Conservation (phyloP, 1,140 invertebrate species). For the Bombus superbus region DNA sequence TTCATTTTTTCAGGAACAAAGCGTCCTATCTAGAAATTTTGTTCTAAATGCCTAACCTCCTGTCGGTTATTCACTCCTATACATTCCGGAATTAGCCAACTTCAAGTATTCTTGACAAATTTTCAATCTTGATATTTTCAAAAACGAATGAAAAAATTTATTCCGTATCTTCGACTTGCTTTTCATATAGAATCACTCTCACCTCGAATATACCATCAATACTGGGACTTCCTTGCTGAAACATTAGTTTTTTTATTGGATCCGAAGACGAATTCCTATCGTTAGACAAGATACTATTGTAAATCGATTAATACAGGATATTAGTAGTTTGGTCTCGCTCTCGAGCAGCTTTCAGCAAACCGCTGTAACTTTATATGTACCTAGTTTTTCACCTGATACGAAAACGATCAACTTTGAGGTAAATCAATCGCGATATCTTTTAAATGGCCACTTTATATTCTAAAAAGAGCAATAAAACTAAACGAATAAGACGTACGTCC, state of each 20-base stretch:
- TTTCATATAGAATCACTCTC: too few relatives aligned
- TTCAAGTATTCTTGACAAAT: too few relatives aligned
- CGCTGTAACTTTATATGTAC: not conserved
- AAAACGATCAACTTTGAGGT: not conserved
- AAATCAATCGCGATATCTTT: not conserved
- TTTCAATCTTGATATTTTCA: too few relatives aligned
- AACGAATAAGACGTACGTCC: not conserved
- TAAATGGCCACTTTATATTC: not conserved
- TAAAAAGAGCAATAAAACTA: not conserved
- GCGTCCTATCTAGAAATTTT: too few relatives aligned
- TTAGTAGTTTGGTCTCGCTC: not conserved
- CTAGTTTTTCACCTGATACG: not conserved
- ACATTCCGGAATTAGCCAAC: too few relatives aligned
- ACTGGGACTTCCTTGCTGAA: not conserved
- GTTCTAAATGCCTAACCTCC: too few relatives aligned
- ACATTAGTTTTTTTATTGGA: not conserved
- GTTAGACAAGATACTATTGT: not conserved
- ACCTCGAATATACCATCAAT: too few relatives aligned
- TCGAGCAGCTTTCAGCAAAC: not conserved
- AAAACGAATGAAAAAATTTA: too few relatives aligned
- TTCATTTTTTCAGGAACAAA: too few relatives aligned
- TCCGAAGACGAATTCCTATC: too few relatives aligned
- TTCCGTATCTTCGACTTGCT: too few relatives aligned
- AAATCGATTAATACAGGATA: conserved; percentile 1
- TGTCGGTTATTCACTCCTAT: too few relatives aligned